These are phyloP conservation scores for Istiophorus platypterus DNA, from an alignment of 2,113 vertebrate genomes.

Conservation along the genomic window DNA sequence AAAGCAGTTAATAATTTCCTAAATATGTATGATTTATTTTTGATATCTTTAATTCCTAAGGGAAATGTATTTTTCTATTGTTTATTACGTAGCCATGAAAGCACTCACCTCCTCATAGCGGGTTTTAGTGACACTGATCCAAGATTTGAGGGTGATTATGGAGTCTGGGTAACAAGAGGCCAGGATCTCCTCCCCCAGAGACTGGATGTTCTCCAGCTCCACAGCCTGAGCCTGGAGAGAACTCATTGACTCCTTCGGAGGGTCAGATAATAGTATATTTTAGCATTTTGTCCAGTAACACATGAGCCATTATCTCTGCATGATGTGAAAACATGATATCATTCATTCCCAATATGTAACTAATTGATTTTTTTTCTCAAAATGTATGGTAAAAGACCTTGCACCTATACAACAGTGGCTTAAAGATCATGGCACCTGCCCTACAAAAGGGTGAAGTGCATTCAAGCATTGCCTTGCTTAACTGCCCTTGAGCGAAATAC, in stretches of 20 bases:
- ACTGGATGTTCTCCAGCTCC: constrained; percentile 86
- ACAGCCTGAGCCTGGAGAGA: constrained; percentile 82
- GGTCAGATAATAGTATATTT: background rate
- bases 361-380: background rate
- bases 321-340: background rate
- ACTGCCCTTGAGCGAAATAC: constrained; percentile 23
- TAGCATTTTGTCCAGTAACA: background rate
- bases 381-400: background rate
- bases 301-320: background rate
- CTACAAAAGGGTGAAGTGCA: background rate
- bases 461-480: constrained; percentile 1
- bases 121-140: constrained; percentile 88
- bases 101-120: constrained; percentile 90
- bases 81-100: background rate
- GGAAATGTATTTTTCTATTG: background rate
- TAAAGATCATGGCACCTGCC: background rate
- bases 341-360: background rate
- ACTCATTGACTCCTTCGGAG: constrained; percentile 83
- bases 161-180: constrained; percentile 88
- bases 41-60: background rate
- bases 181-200: constrained; percentile 89
- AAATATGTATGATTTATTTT: background rate
- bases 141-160: constrained; percentile 88
- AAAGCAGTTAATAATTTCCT: background rate
- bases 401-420: background rate